Conservation (phyloP, 2,797 vertebrate genomes). For the Poeciliopsis gracilis region DNA sequence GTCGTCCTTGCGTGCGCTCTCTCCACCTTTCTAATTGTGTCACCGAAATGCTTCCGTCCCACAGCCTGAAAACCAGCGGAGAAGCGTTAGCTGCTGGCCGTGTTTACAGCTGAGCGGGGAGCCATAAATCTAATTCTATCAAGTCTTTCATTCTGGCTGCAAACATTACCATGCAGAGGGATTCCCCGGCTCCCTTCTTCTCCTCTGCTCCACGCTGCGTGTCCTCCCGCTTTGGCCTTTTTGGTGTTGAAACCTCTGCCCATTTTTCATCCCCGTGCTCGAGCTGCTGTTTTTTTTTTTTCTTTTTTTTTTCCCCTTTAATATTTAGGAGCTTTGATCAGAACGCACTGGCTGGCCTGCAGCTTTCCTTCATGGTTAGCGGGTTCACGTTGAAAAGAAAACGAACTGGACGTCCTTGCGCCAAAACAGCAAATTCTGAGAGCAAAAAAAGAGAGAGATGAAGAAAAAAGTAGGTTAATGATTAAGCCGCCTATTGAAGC, state of each 20-base stretch:
- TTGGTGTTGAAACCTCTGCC: conserved; percentile 82
- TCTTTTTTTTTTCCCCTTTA: conserved; percentile 16
- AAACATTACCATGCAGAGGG: conserved; percentile 91
- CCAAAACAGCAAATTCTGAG: conserved; percentile 34
- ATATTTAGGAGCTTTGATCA: conserved; percentile 38
- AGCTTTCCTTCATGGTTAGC: conserved; percentile 7
- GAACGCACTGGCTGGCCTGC: background rate
- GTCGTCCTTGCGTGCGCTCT: conserved; percentile 61
- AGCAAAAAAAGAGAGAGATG: background rate
- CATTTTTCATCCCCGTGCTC: conserved; percentile 74
- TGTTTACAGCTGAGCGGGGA: conserved; percentile 89
- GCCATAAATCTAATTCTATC: conserved; percentile 87
- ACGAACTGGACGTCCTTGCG: conserved; percentile 25
- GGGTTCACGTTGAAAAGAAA: conserved; percentile 21
- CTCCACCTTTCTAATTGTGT: conserved; percentile 81
- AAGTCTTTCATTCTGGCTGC: conserved; percentile 80
- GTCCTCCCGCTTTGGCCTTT: conserved; percentile 79
- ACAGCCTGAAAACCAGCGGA: conserved; percentile 70
- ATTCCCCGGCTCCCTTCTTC: conserved; percentile 68
- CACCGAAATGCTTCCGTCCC: conserved; percentile 67
- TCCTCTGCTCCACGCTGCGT: conserved; percentile 77
- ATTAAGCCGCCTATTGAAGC: conserved; percentile 70
- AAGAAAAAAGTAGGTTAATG: conserved; percentile 70
- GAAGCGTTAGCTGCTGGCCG: conserved; percentile 80
- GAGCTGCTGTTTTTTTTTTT: conserved; percentile 31